Evolutionary conservation across 2,113 vertebrate genomes (phyloP).

Genomic region (Trogon surrucura): DNA sequence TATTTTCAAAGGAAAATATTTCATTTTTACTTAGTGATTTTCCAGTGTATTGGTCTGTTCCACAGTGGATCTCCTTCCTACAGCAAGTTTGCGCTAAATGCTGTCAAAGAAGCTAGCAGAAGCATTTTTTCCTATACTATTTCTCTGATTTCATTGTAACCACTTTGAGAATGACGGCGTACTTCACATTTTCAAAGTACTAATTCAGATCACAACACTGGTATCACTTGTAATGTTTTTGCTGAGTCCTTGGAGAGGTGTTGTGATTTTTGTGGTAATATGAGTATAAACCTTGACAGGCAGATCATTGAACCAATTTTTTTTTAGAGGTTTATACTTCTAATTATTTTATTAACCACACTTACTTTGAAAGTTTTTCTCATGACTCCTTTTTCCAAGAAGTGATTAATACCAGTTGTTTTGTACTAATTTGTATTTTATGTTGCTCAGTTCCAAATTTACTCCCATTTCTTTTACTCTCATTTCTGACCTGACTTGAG

Average conservation of each 20-base stretch:
- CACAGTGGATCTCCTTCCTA: neutral
- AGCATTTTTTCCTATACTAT: neutral
- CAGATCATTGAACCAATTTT: neutral
- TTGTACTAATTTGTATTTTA: neutral
- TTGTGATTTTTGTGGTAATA: neutral
- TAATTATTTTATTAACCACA: neutral
- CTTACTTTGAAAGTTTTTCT: neutral
- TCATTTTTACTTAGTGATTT: constrained; percentile 5
- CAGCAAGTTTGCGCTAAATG: neutral
- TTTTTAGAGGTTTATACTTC: neutral
- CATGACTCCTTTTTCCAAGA: neutral
- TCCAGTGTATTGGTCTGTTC: neutral
- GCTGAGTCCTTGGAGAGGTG: neutral
- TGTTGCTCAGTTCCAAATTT: neutral
- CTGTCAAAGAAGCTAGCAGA: neutral
- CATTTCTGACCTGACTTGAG: neutral
- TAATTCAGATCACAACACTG: neutral
- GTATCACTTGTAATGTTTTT: neutral
- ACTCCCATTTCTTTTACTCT: neutral
- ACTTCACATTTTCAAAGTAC: neutral
- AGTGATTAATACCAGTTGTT: neutral
- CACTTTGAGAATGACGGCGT: neutral
- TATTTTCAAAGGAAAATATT: neutral
- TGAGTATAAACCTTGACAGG: neutral
- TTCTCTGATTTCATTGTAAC: neutral